Evolutionary conservation across 2,888 invertebrate genomes (phyloP).

Genomic region (Brachylomia viminalis): DNA sequence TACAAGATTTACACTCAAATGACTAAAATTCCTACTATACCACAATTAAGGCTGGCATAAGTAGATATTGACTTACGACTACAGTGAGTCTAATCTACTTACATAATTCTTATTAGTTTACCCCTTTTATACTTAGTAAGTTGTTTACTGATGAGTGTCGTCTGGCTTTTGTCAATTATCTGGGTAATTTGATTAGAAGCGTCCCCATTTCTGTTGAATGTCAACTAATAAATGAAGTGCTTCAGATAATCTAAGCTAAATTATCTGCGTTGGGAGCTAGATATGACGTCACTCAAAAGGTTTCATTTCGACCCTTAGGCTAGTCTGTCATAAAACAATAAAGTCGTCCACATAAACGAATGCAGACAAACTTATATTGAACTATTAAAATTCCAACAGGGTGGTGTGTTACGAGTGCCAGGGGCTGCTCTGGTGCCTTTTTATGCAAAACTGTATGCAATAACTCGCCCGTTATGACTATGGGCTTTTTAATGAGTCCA

Average conservation of each 20-base stretch:
- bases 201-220: constrained; percentile 19
- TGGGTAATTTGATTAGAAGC: constrained; percentile 12
- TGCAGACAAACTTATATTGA: constrained; percentile 74
- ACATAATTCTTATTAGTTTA: constrained; percentile 11
- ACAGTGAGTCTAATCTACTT: neutral
- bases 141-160: constrained; percentile 19
- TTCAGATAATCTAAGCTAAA: neutral
- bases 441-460: constrained; percentile 86
- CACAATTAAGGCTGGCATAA: no score
- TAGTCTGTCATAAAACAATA: constrained; percentile 65
- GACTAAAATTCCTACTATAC: neutral
- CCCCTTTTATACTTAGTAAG: constrained; percentile 14
- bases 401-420: constrained; percentile 44
- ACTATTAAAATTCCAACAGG: constrained; percentile 82
- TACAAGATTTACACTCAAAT: neutral
- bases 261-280: constrained; percentile 3
- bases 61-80: neutral
- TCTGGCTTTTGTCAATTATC: constrained; percentile 45
- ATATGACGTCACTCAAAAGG: constrained; percentile 32
- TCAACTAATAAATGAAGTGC: constrained; percentile 10
- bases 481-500: constrained; percentile 79
- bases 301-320: constrained; percentile 3
- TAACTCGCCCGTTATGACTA: constrained; percentile 79
- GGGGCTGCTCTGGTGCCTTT: constrained; percentile 67
- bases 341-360: constrained; percentile 67